These are phyloP conservation scores for Cheiracanthium punctorium DNA, from an alignment of 2,888 invertebrate species.

Conservation along the genomic window DNA sequence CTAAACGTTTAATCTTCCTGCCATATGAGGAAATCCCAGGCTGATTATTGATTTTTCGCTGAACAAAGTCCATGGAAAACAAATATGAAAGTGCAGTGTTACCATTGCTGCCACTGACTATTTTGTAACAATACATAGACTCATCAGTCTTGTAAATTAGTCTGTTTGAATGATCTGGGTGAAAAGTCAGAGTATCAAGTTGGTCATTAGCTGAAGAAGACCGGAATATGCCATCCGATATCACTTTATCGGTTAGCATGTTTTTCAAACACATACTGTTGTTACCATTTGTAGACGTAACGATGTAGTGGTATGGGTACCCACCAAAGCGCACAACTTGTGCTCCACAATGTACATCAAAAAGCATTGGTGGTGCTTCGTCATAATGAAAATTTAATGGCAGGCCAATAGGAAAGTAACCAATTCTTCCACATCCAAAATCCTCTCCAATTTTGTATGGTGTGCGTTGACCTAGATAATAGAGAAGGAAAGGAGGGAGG, in stretches of 20 bases:
- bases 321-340: slow-evolving; percentile 48
- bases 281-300: no score
- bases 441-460: slow-evolving; percentile 23
- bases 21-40: background rate
- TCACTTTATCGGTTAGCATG: no score
- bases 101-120: background rate
- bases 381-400: slow-evolving; percentile 27
- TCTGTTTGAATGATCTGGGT: slow-evolving; percentile 44
- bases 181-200: slow-evolving; percentile 8
- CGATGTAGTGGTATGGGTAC: slow-evolving; percentile 33
- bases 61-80: slow-evolving; percentile 15
- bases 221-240: no score
- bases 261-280: no score
- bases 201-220: background rate
- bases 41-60: background rate
- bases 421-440: slow-evolving; percentile 18
- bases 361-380: slow-evolving; percentile 31
- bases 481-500: background rate
- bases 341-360: slow-evolving; percentile 20
- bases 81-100: background rate
- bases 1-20: background rate
- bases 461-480: slow-evolving; percentile 9
- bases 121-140: slow-evolving; percentile 3
- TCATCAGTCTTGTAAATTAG: slow-evolving; percentile 2
- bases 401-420: slow-evolving; percentile 27